Evolutionary conservation across 2,113 vertebrate genomes (phyloP), one percentile per base, ranked within the genome.

Genomic region (Argyrosomus japonicus): DNA sequence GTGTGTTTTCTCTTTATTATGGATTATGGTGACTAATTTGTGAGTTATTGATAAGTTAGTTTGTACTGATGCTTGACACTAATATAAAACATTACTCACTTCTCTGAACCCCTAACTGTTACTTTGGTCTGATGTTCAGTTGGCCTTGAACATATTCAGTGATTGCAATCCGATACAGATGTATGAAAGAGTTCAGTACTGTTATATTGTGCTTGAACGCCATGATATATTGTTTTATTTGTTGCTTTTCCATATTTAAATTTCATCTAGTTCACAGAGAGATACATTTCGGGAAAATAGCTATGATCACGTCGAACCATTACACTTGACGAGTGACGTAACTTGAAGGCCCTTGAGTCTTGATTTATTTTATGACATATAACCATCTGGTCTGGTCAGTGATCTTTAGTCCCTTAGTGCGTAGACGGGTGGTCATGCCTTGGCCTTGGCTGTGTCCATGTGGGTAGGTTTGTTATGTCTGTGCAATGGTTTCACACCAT

Each of bases 401-500:
- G 64, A 75, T 48, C 73, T 73, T 63, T 45, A 77, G 25, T 78
- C 40, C 8, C 57, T 60, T 36, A 4, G 36, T 67, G 65, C 25
- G 57, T 25, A 50, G 58, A 68, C 3, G 2, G 61, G 29, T 48
- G 73, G 75, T 72, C 72, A 71, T 82, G 68, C 23, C 43, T 75
- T 50, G 40, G 73, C 80, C 67, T 83, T 68, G 82, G 77, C 65
- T 82, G 29, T 67, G 68, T 56, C 57, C 0, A 6, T 89, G 82
- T 74, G 87, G 79, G 51, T 57, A 79, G 14, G 14, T 82, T 83
- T 91, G 88, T 92, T 93, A 89, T 92, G 91, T 91, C 91, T 92
- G 79, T 69, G n/a, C 67, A 63, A 36, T 40, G 85, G 70, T 85
- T 85, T 88, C 36, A 57, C 62, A 27, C 56, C 12, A 32, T 92